These are phyloP conservation scores for Chrysotoxum bicinctum DNA, from an alignment of 2,888 invertebrate species.

Conservation along the genomic window DNA sequence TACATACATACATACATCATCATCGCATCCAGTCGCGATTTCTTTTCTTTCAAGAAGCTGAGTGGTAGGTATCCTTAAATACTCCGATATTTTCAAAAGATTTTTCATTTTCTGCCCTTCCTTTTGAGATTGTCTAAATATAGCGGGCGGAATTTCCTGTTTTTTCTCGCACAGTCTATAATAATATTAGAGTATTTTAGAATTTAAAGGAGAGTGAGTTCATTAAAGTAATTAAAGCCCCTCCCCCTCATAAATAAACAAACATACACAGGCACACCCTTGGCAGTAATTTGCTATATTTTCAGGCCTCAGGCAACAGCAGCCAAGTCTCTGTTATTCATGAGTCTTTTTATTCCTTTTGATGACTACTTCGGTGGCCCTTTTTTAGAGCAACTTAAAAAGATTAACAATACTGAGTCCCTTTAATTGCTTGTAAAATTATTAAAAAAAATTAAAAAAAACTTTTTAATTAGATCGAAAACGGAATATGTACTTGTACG, in stretches of 20 bases:
- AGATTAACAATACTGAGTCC: slow-evolving; percentile 1
- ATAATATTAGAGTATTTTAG: slow-evolving; percentile 36
- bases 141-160: neutral
- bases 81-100: slow-evolving; percentile 8
- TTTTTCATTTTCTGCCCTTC: neutral
- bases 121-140: slow-evolving; percentile 11
- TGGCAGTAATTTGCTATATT: neutral
- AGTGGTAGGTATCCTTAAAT: slow-evolving; percentile 12
- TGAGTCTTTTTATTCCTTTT: neutral
- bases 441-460: neutral
- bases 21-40: neutral
- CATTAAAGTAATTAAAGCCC: slow-evolving; percentile 54
- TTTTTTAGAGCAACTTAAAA: neutral
- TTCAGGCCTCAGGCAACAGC: neutral
- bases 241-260: slow-evolving; percentile 16
- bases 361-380: neutral
- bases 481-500: neutral
- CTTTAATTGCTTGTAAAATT: neutral
- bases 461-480: neutral
- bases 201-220: slow-evolving; percentile 5
- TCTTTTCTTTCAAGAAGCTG: neutral
- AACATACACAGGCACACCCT: neutral
- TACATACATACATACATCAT: neutral
- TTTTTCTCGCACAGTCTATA: neutral
- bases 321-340: slow-evolving; percentile 1